Base-by-base conservation (phyloP, 2,888 invertebrate species). In the Lasioglossum calceatum region DNA sequence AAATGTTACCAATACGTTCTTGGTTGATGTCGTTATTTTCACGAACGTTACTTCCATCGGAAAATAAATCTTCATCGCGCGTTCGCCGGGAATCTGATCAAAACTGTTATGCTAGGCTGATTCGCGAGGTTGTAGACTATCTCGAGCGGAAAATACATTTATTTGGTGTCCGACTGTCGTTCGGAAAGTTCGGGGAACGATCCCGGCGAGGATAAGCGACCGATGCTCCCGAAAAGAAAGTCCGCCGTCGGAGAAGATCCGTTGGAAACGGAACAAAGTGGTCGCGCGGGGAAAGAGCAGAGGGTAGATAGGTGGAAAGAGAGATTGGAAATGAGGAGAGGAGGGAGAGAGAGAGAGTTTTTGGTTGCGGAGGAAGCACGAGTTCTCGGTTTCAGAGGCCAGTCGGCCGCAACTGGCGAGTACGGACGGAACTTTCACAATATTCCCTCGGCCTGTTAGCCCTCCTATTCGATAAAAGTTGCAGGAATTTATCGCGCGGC, bases 401-500 rank as follows among this genome's bases (percentile, higher is more conserved):
- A 77, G 88, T 86, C 87, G 79, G 84, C 83, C 82, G 74, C 81
- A 83, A 90, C 86, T 54, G 71, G 32, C 80, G 80, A 78, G 75
- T 67, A 71, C 82, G 72, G 79, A 67, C 91, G 64, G 91, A 86
- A 91, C 90, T 91, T 92, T 92, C 90, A 91, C 91, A 91, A 93
- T 93, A 92, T 92, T 89, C 89, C 87, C 78, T 77, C 85, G 92
- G 90, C 91, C 92, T 88, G 93, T 92, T 93, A 91, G 90, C 86
- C 87, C 86, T 89, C 86, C 88, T 84, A 89, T 92, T 92, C 92
- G 92, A 93, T 93, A 93, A 94, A 94, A 94, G 93, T 93, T 93
- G 91, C 89, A 90, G 89, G 89, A 94, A 93, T 94, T 93, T 93
- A 94, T 93, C 92, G 92, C 91, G 90, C 79, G 91, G 91, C 92